Conservation (phyloP, 2,797 vertebrate species). For the Pseudochirops cupreus region DNA sequence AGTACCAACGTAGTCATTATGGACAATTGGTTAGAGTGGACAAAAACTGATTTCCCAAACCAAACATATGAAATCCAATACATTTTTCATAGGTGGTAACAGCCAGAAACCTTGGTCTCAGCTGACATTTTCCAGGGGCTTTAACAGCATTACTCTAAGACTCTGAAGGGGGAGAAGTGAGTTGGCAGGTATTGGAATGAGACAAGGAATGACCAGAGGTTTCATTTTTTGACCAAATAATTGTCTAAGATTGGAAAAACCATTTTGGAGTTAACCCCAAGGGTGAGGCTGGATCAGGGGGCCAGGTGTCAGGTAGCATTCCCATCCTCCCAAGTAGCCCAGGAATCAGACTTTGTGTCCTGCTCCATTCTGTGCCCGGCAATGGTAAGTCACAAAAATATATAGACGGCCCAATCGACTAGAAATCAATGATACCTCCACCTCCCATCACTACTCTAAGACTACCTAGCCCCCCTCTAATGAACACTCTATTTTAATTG, state of each 20-base stretch:
- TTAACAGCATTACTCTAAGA: conserved; percentile 70
- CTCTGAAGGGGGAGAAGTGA: conserved; percentile 65
- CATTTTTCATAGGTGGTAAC: conserved; percentile 76
- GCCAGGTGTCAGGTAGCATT: conserved; percentile 62
- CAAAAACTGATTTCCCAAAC: conserved; percentile 82
- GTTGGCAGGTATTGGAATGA: conserved; percentile 74
- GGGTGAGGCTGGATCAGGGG: conserved; percentile 67
- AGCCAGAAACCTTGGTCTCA: conserved; percentile 77
- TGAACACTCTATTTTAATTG: neutral
- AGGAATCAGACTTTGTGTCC: conserved; percentile 63
- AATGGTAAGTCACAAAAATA: accelerated
- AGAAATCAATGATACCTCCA: neutral
- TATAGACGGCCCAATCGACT: neutral
- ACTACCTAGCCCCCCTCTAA: neutral
- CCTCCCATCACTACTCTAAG: neutral
- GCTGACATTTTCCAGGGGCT: conserved; percentile 75
- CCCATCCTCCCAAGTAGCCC: conserved; percentile 38
- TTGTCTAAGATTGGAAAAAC: conserved; percentile 64
- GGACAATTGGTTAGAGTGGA: conserved; percentile 80
- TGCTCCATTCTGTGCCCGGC: neutral
- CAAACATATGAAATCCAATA: conserved; percentile 79
- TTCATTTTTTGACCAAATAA: conserved; percentile 79
- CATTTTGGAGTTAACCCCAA: conserved; percentile 72
- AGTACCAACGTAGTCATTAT: conserved; percentile 79
- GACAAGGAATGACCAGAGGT: conserved; percentile 74